phyloP scores from a whole-genome alignment of 2,113 vertebrate genomes.

The Felis chaus region DNA sequence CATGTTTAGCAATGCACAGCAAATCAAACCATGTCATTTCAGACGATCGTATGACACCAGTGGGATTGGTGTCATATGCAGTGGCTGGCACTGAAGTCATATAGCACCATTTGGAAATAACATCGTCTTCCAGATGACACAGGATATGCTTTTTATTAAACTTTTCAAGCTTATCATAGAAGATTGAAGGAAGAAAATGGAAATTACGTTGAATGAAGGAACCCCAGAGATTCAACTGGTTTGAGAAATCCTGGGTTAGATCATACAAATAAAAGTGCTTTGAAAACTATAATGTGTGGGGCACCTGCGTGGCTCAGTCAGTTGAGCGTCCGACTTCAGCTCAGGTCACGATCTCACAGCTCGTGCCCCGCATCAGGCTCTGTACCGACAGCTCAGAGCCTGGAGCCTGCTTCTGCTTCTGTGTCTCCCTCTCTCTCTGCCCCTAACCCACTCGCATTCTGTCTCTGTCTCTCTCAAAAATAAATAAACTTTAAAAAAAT shows the following conservation, averaged over 20 bases:
- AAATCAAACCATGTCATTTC: background rate
- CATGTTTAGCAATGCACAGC: background rate
- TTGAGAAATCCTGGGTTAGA: slow-evolving; percentile 16
- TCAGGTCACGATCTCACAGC: no score
- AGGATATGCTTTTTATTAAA: background rate
- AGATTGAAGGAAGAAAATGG: background rate
- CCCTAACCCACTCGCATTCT: no score
- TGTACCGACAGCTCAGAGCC: no score
- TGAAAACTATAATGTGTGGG: background rate
- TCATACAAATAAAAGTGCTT: slow-evolving; percentile 35
- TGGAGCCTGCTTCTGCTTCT: no score
- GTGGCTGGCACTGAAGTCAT: background rate
- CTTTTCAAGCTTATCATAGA: slow-evolving; percentile 27
- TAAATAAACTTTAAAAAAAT: no score
- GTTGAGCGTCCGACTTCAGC: no score
- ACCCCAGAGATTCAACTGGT: background rate
- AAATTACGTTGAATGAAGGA: slow-evolving; percentile 6
- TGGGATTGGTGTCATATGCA: background rate
- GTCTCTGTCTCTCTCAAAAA: no score
- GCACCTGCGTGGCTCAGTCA: no score
- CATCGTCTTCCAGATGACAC: background rate
- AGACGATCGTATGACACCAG: background rate
- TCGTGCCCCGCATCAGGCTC: no score
- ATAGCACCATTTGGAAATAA: background rate
- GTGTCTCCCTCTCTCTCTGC: no score